These are phyloP conservation scores for Catostomus latipinnis DNA, from an alignment of 2,797 vertebrate species.

Conservation along the genomic window DNA sequence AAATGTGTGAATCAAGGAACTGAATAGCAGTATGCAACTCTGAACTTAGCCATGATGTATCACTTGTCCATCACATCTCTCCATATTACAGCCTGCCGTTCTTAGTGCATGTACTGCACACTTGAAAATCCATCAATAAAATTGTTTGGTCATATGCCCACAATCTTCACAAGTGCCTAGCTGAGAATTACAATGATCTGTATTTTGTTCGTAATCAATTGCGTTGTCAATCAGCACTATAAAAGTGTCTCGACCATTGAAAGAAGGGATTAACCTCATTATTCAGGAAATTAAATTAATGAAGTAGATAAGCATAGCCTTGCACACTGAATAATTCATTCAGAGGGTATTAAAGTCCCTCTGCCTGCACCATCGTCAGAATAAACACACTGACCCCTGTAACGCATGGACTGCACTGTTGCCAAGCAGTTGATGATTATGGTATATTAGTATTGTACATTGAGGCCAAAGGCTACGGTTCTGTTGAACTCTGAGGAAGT, in stretches of 20 bases:
- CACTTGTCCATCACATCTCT: background rate
- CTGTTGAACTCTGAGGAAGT: conserved; percentile 21
- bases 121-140: conserved; percentile 1
- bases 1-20: no score
- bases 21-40: background rate
- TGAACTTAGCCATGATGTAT: background rate
- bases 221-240: conserved; percentile 41
- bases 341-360: conserved; percentile 10
- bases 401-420: background rate
- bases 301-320: conserved; percentile 41
- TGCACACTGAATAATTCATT: conserved; percentile 44
- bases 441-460: conserved; percentile 22
- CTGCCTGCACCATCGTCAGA: conserved; percentile 25
- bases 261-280: conserved; percentile 51
- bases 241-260: conserved; percentile 32
- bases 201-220: conserved; percentile 42
- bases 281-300: conserved; percentile 53
- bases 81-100: background rate
- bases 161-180: conserved; percentile 28
- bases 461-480: background rate
- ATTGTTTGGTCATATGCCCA: conserved; percentile 10
- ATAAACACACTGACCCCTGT: conserved; percentile 36
- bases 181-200: conserved; percentile 29
- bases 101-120: background rate
- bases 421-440: conserved; percentile 2